Evolutionary conservation across 2,113 vertebrate genomes (phyloP), one percentile per base, ranked within the genome.

Genomic region (Myotis brandtii): DNA sequence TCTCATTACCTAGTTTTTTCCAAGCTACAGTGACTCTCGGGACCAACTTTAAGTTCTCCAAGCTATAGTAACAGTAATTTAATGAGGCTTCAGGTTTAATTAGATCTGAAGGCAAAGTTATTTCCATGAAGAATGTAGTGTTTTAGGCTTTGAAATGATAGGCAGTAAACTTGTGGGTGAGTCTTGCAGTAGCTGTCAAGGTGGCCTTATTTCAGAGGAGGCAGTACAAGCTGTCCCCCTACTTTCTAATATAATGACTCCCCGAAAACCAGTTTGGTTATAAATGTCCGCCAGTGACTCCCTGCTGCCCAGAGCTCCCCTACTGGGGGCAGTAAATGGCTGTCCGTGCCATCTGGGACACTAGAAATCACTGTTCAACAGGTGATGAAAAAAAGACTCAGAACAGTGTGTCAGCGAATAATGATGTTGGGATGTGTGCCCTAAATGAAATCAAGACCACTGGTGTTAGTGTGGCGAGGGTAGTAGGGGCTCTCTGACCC

Each of bases 81-180:
- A 81, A 93, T 96, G 96, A 80, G 69, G 69, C 59, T 92, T 95
- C 64, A 75, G 30, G n/a, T 89, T 97, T 96, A 96, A 95, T 92
- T 96, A 94, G 62, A 79, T 84, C 34, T 81, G 82, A 93, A 96
- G 43, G 72, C 13, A 43, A 72, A 92, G 50, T 89, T 91, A 84
- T 93, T 93, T 93, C 79, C 23, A 0, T 62, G 27, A 93, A 73
- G 75, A 86, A 77, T 62, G 17, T 67, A 92, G 21, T 86, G 50
- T 82, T 91, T 93, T 89, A 86, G 27, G 9, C 54, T 75, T 77
- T 91, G 70, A 83, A 89, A 21, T 77, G n/a, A 56, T 46, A 23
- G 82, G 64, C 48, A 23, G 4, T 84, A 70, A 62, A 69, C 25
- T 12, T 23, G 16, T 56, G 25, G 27, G 18, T 48, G 84, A 69